Conservation (phyloP, 2,888 invertebrate species). For the Taenaris catops region DNA sequence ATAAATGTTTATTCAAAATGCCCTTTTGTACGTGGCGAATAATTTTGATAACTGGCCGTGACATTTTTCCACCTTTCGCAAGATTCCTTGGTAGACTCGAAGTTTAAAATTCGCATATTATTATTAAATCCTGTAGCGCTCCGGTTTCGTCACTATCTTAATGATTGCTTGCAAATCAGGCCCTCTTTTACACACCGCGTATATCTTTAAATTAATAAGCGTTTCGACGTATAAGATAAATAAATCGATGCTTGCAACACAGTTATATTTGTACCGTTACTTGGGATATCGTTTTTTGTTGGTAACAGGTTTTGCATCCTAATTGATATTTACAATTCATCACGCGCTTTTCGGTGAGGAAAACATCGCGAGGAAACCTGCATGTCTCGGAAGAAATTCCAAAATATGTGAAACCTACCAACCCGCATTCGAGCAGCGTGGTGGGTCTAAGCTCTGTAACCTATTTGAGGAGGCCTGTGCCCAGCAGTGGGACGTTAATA, state of each 20-base stretch:
- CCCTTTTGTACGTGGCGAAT: slow-evolving; percentile 46
- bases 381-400: too few species aligned
- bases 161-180: slow-evolving; percentile 33
- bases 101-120: slow-evolving; percentile 44
- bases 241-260: slow-evolving; percentile 20
- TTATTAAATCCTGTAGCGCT: slow-evolving; percentile 42
- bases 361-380: too few species aligned
- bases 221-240: slow-evolving; percentile 28
- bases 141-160: slow-evolving; percentile 53
- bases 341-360: too few species aligned
- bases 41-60: slow-evolving; percentile 57
- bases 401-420: too few species aligned
- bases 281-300: too few species aligned
- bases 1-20: slow-evolving; percentile 29
- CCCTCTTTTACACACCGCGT: slow-evolving; percentile 13
- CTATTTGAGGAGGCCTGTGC: too few species aligned
- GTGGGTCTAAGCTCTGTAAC: too few species aligned
- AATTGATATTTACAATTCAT: too few species aligned
- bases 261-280: background rate
- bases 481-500: too few species aligned
- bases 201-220: slow-evolving; percentile 30
- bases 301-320: too few species aligned
- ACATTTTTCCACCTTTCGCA: slow-evolving; percentile 56
- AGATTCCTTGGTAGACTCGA: slow-evolving; percentile 45
- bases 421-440: too few species aligned